These are phyloP conservation scores for Ridgeia piscesae DNA, from an alignment of 1,140 invertebrate genomes.

Conservation along the genomic window DNA sequence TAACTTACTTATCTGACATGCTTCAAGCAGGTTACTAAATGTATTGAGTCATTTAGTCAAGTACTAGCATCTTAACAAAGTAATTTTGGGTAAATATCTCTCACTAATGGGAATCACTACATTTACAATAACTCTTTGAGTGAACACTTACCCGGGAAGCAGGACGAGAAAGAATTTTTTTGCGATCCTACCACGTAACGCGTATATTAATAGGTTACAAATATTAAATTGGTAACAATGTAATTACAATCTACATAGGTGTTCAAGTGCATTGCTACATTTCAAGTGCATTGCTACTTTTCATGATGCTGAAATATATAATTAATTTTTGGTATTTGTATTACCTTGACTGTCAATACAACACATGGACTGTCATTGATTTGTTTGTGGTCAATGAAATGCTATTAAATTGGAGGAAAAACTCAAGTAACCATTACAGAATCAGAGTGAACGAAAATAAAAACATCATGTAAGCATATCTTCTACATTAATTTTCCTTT, in stretches of 20 bases:
- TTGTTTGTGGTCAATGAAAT: background rate
- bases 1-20: background rate
- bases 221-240: background rate
- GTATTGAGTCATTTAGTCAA: background rate
- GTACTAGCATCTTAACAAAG: background rate
- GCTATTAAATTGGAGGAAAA: too few relatives aligned
- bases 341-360: too few relatives aligned
- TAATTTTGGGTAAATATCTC: background rate
- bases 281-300: too few relatives aligned
- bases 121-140: background rate
- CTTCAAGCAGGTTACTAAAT: background rate
- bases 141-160: background rate
- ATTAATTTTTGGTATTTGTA: too few relatives aligned
- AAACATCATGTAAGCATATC: too few relatives aligned
- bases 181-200: background rate
- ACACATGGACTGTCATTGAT: background rate
- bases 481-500: too few relatives aligned
- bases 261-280: too few relatives aligned
- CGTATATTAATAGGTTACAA: slow-evolving; percentile 1
- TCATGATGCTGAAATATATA: too few relatives aligned
- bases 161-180: background rate
- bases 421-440: too few relatives aligned
- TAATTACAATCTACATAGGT: background rate
- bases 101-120: background rate
- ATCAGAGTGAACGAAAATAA: too few relatives aligned